Conservation (phyloP, 1,140 invertebrate species). For the Cotesia typhae region DNA sequence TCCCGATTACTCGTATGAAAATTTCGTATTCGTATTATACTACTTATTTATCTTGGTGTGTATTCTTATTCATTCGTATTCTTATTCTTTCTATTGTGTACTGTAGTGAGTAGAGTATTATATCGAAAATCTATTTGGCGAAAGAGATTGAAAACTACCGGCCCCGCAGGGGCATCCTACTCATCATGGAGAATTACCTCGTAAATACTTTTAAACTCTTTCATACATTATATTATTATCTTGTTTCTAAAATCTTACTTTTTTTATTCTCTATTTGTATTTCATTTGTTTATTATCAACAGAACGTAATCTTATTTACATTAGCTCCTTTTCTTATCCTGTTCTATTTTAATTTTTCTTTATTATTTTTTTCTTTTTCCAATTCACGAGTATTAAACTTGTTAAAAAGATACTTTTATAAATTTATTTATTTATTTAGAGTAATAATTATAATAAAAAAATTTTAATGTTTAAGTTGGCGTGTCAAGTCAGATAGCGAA, state of each 20-base stretch:
- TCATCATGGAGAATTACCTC: conserved; percentile 24
- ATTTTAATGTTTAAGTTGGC: too few species aligned
- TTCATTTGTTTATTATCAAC: conserved; percentile 1
- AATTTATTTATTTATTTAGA: too few species aligned
- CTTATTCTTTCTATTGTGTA: too few species aligned
- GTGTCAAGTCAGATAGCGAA: too few species aligned
- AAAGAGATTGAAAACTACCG: conserved; percentile 40
- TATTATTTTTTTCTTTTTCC: too few species aligned
- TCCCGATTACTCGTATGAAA: conserved; percentile 19
- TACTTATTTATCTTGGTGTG: too few species aligned
- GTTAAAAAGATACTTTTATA: too few species aligned
- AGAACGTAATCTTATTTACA: conserved; percentile 22
- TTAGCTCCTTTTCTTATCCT: neutral
- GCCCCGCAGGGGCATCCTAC: conserved; percentile 20
- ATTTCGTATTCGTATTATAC: conserved; percentile 3
- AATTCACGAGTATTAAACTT: too few species aligned
- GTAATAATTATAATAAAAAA: too few species aligned
- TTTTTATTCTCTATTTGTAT: conserved; percentile 12
- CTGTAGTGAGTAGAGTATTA: conserved; percentile 6
- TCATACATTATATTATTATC: conserved; percentile 21
- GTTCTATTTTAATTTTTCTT: neutral
- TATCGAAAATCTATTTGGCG: conserved; percentile 37
- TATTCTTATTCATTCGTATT: neutral
- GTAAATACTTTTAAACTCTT: neutral
- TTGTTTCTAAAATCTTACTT: conserved; percentile 14